Evolutionary conservation across 2,888 invertebrate species (phyloP), one percentile per base, ranked within the genome.

Genomic region (Scelioninae gen. 2): DNA sequence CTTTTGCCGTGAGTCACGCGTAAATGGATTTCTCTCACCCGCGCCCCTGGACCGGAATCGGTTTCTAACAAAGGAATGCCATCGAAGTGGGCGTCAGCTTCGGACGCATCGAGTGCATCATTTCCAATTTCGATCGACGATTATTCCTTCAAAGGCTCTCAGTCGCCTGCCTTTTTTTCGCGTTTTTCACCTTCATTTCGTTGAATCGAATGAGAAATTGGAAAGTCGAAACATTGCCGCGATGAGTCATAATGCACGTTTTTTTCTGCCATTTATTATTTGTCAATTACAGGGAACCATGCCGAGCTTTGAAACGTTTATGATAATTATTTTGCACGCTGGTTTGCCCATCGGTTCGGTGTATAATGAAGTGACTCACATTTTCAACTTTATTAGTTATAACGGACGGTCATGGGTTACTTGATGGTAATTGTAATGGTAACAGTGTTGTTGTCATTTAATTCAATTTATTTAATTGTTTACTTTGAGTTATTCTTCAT

Each of bases 41-140:
- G 15, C 25, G 22, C 22, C 35, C 43, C 77, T 71, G 68, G 64
- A 48, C 74, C 78, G 78, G 77, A 81, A 83, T 83, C 82, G 79
- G 78, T 84, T 83, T 81, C 81, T 78, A 80, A 83, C 83, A 82
- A 83, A 82, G 83, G 83, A 83, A 84, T 82, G 82, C 80, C 78
- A 79, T 79, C 78, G 78, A 65, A 64, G 75, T 74, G 68, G 69
- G 69, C 65, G 74, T 74, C 39, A 65, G 46, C 55, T 58, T 52
- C 16, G 50, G 18, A 10, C 16, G 15, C 45, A 11, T 13, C 33
- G 37, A 64, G 46, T 55, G 53, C 64, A 65, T 65, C 46, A 28
- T 55, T 65, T 55, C 48, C 55, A 55, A 65, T 55, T 65, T 65
- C 52, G 65, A 65, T 48, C 39, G 55, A 11, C 52, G 31, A 48